Evolutionary conservation across 2,113 vertebrate genomes (phyloP).

Genomic region (Campylomormyrus numenius): DNA sequence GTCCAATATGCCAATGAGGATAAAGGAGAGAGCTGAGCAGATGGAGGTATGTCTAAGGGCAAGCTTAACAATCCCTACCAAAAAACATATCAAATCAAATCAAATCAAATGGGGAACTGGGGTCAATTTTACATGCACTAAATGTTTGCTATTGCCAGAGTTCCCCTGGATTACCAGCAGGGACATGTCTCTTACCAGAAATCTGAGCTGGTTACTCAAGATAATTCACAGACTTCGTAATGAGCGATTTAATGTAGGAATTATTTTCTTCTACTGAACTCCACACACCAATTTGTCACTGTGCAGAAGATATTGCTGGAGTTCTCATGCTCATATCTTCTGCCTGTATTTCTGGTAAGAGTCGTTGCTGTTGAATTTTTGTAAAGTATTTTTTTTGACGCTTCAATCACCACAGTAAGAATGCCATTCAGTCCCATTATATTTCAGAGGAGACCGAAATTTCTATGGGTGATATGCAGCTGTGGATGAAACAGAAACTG

Average conservation of each 20-base stretch:
- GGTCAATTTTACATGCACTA: background rate
- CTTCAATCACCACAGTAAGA: background rate
- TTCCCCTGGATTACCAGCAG: background rate
- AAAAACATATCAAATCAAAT: background rate
- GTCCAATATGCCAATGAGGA: background rate
- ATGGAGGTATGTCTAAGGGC: background rate
- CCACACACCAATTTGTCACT: too few relatives aligned
- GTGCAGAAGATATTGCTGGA: too few relatives aligned
- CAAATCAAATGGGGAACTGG: background rate
- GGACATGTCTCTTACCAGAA: background rate
- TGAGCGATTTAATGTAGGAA: too few relatives aligned
- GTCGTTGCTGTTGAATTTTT: background rate
- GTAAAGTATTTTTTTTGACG: background rate
- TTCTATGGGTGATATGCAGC: background rate
- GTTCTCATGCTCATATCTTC: too few relatives aligned
- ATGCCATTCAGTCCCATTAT: too few relatives aligned
- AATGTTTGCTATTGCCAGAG: background rate
- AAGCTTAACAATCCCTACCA: background rate
- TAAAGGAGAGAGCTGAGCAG: background rate
- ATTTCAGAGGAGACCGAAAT: too few relatives aligned
- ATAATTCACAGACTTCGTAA: background rate
- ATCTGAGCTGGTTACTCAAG: background rate
- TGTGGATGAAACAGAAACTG: background rate
- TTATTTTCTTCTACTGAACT: too few relatives aligned
- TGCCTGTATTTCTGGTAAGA: background rate